phyloP scores from a whole-genome alignment of 2,113 vertebrate genomes.

The Pithys albifrons region DNA sequence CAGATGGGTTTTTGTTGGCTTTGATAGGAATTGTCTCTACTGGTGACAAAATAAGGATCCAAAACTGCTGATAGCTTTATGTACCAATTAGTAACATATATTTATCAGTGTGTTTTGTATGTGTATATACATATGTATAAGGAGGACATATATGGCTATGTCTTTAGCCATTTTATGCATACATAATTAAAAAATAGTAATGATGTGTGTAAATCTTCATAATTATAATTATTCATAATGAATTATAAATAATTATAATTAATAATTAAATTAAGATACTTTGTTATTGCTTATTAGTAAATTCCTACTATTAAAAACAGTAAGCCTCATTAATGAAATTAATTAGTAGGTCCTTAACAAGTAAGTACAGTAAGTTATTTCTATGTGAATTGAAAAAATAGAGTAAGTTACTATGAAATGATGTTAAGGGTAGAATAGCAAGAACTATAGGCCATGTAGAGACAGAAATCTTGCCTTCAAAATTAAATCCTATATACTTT shows the following conservation, averaged over 20 bases:
- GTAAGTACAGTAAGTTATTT: background rate
- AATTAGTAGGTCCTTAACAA: background rate
- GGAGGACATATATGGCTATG: background rate
- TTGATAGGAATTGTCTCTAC: background rate
- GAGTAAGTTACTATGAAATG: background rate
- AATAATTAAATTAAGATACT: background rate
- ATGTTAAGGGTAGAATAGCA: background rate
- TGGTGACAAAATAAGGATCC: background rate
- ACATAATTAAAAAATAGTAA: background rate
- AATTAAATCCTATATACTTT: background rate
- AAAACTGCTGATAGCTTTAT: background rate
- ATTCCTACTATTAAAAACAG: background rate
- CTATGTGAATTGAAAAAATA: background rate
- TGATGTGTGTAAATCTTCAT: background rate
- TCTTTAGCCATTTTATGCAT: background rate
- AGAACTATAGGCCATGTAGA: background rate
- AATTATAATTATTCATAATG: background rate
- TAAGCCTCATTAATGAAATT: background rate
- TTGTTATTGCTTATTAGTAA: background rate
- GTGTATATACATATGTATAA: background rate
- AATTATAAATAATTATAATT: background rate
- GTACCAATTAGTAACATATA: background rate
- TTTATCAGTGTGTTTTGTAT: background rate
- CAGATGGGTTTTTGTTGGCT: background rate
- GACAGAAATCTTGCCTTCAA: background rate